A percentile compares a stretch with the other conserved stretches of the same genome.
Conservation (phyloP, 1,140 invertebrate species). For the Musca domestica region DNA sequence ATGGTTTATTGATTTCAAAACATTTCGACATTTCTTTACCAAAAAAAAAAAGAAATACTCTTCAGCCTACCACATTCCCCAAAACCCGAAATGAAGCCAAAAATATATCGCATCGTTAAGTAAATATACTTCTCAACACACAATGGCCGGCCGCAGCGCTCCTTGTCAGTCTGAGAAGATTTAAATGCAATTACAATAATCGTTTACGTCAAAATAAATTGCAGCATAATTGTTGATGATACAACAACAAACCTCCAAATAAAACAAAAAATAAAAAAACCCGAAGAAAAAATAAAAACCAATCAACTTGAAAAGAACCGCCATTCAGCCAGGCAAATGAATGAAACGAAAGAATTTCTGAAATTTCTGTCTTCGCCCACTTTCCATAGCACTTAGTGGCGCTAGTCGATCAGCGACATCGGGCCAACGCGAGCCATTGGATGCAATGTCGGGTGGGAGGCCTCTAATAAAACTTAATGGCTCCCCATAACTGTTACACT, state of each 20-base stretch:
- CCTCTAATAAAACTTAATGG: conserved; percentile 27
- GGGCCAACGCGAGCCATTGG: not conserved
- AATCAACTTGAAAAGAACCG: not conserved
- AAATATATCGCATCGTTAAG: too few species aligned
- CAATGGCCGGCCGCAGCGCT: too few species aligned
- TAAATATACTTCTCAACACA: too few species aligned
- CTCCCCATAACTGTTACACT: conserved; percentile 25
- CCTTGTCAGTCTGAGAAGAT: not conserved
- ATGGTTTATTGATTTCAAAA: too few species aligned
- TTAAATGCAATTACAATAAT: conserved; percentile 20
- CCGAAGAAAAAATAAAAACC: not conserved
- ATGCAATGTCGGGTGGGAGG: not conserved
- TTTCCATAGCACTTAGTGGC: conserved; percentile 18
- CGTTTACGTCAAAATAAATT: conserved; percentile 21
- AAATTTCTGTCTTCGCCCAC: not conserved
- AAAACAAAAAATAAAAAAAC: not conserved
- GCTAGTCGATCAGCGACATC: not conserved
- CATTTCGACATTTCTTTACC: too few species aligned
- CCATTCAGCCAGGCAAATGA: not conserved
- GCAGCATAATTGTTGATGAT: not conserved
- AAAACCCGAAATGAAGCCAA: too few species aligned
- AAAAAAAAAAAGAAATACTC: too few species aligned
- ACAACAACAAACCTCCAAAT: not conserved
- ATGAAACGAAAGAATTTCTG: conserved; percentile 1
- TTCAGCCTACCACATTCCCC: too few species aligned